Percentiles rank a stretch among this genome's conserved stretches.
Conservation (phyloP, 2,113 vertebrate genomes). For the Muscicapa adusta region DNA sequence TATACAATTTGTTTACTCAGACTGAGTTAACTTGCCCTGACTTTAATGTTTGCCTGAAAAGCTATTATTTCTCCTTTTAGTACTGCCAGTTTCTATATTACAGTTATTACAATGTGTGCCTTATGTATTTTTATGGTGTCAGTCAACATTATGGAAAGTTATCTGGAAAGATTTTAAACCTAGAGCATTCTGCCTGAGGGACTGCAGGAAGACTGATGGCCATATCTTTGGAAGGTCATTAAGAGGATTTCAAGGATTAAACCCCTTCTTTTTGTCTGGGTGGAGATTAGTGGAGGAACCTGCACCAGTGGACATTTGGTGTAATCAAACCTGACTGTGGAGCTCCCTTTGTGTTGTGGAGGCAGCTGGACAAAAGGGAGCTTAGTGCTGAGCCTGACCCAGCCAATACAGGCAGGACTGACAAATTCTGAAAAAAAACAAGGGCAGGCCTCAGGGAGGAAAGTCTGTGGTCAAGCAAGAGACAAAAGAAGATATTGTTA, state of each 20-base stretch:
- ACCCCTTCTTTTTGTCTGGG: constrained; percentile 17
- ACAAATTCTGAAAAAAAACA: background rate
- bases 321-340: background rate
- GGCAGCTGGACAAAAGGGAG: constrained; percentile 20
- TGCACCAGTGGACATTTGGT: background rate
- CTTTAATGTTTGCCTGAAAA: constrained; percentile 1
- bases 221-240: background rate
- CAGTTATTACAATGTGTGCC: background rate
- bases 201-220: background rate
- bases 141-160: background rate
- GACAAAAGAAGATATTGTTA: background rate
- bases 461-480: background rate
- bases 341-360: background rate
- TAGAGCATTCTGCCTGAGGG: background rate
- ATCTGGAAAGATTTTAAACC: background rate
- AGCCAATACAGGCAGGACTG: background rate
- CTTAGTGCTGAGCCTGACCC: background rate
- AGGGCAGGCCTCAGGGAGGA: background rate
- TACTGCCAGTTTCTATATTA: background rate
- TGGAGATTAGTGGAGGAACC: constrained; percentile 26
- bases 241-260: constrained; percentile 52
- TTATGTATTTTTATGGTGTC: background rate
- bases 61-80: background rate
- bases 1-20: constrained; percentile 10
- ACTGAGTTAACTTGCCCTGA: background rate